These are phyloP conservation scores for Nasua narica DNA, from an alignment of 2,797 vertebrate species.

Conservation along the genomic window DNA sequence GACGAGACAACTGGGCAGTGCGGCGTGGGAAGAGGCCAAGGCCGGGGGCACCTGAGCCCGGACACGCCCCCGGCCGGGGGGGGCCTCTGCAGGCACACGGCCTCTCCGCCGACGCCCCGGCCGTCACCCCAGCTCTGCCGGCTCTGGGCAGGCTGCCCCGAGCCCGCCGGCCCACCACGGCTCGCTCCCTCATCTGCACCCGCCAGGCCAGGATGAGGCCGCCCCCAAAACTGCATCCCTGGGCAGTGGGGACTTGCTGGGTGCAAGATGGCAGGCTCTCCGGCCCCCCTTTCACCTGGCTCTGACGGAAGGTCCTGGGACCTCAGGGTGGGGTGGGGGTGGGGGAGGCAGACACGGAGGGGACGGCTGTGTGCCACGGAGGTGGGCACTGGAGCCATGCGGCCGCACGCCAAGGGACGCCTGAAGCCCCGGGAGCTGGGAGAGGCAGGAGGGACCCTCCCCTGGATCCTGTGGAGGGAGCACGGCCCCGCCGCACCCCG, in stretches of 20 bases:
- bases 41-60: background rate
- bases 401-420: background rate
- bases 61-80: rapidly evolving
- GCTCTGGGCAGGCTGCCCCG: background rate
- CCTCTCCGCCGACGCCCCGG: background rate
- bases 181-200: background rate
- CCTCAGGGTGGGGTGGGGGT: background rate
- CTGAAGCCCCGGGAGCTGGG: too few relatives aligned
- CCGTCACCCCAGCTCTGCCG: rapidly evolving
- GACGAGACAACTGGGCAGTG: background rate
- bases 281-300: background rate
- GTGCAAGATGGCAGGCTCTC: background rate
- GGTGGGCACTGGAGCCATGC: background rate
- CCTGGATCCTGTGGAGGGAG: background rate
- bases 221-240: background rate
- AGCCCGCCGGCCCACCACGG: background rate
- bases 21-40: too few relatives aligned
- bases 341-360: background rate
- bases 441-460: background rate
- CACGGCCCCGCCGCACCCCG: rapidly evolving
- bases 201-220: background rate
- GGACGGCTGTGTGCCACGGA: rapidly evolving
- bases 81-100: rapidly evolving
- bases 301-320: background rate
- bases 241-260: background rate